Base-by-base conservation (phyloP, 1,140 invertebrate species). In the Drosophila nebulosa region DNA sequence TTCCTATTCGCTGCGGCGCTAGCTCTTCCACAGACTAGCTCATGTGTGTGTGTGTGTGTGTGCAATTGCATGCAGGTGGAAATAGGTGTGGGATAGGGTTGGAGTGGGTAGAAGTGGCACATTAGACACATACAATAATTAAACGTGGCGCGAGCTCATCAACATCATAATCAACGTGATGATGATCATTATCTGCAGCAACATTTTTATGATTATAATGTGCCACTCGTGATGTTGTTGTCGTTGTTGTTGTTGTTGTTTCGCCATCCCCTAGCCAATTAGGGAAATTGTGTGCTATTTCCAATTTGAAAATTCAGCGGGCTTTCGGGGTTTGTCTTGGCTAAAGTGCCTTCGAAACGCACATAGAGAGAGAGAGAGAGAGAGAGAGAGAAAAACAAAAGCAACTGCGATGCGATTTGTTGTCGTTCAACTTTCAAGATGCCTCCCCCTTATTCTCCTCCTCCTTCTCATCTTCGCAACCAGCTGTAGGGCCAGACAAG, bases 211-310 rank as follows among this genome's bases (percentile, higher is more conserved):
- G 58, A 76, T 67, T 68, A 64, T 84, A 84, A 84, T 84, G 76
- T 67, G 74, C 61, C 67, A 61, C 57, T 70, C 56, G 52, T 51
- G 80, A 18, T 69, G 35, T 46, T 64, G 35, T 61, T 32, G 22
- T 26, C 39, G 30, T 12, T 51, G 26, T 61, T n/a, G 2, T 18
- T 42, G n/a, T 10, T 46, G 14, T 3, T 46, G 9, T 46, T 21
- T 46, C 51, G 42, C 35, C 69, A 70, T 69, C 61, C 64, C 71
- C 60, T 71, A 71, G 78, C 89, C 89, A 90, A 90, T 90, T 90
- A 90, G 89, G 71, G 77, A 89, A 90, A 90, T 90, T 90, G 85
- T 90, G 89, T 88, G 89, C 89, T 89, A 90, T 90, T 89, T 90
- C 71, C 78, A 88, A 88, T 88, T 88, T 88, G 56, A 74, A 71